phyloP scores from a whole-genome alignment of 2,888 invertebrate species.

The Erebia epiphron region DNA sequence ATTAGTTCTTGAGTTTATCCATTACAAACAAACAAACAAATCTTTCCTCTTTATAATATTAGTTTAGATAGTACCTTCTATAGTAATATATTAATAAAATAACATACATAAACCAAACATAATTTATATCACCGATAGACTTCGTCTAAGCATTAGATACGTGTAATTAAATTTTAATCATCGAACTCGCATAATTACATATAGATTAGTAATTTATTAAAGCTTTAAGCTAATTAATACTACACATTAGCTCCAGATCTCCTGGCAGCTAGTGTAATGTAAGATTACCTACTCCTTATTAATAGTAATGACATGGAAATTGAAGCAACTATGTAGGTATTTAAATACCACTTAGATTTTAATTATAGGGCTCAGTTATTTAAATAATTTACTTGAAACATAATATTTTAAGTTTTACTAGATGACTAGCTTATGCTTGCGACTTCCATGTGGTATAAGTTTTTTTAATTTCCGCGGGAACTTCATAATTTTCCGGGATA shows the following conservation, averaged over 20 bases:
- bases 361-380: neutral
- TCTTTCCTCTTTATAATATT: no score
- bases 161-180: slow-evolving; percentile 20
- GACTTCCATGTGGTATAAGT: no score
- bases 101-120: neutral
- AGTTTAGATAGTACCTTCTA: no score
- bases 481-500: no score
- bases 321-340: slow-evolving; percentile 30
- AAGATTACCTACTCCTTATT: slow-evolving; percentile 23
- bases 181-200: slow-evolving; percentile 11
- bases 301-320: slow-evolving; percentile 31
- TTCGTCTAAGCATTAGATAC: slow-evolving; percentile 1
- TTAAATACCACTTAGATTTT: neutral
- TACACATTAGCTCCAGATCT: slow-evolving; percentile 38
- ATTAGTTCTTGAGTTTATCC: no score
- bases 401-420: no score
- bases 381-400: no score
- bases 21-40: no score
- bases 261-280: slow-evolving; percentile 14
- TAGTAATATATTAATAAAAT: no score
- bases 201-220: slow-evolving; percentile 19
- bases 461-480: no score
- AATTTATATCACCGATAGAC: slow-evolving; percentile 7
- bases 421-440: no score
- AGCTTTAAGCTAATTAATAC: slow-evolving; percentile 31